phyloP scores from a whole-genome alignment of 2,888 invertebrate species.

The Chirona hameri region DNA sequence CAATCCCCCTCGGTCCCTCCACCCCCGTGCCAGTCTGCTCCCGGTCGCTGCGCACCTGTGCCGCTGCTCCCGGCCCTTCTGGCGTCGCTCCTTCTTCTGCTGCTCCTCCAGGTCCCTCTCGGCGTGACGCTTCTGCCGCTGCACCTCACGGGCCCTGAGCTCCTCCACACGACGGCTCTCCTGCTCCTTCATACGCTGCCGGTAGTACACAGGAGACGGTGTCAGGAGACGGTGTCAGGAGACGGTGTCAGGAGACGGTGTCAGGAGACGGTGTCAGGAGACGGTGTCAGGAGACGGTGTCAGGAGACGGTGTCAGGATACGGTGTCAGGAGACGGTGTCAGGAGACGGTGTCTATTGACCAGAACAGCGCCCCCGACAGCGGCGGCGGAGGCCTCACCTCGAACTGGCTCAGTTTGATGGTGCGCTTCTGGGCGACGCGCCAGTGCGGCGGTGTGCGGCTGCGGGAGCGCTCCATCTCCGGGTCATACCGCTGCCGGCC shows the following conservation, averaged over 20 bases:
- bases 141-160: conserved; percentile 33
- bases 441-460: conserved; percentile 93
- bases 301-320: no score
- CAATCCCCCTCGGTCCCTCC: no score
- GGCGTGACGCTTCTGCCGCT: conserved; percentile 32
- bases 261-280: no score
- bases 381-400: background rate
- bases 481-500: conserved; percentile 37
- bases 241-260: no score
- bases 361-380: no score
- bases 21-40: no score
- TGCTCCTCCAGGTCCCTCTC: conserved; percentile 7
- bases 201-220: background rate
- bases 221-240: no score
- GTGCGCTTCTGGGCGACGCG: conserved; percentile 79
- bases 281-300: no score
- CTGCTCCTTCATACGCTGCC: conserved; percentile 34
- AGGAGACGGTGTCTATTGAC: no score
- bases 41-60: conserved; percentile 32
- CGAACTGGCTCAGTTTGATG: conserved; percentile 72
- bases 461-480: conserved; percentile 69
- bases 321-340: no score
- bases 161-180: conserved; percentile 35
- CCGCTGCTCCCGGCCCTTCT: conserved; percentile 36
- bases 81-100: conserved; percentile 34